Evolutionary conservation across 2,113 vertebrate species (phyloP).

Genomic region (Aptenodytes forsteri): DNA sequence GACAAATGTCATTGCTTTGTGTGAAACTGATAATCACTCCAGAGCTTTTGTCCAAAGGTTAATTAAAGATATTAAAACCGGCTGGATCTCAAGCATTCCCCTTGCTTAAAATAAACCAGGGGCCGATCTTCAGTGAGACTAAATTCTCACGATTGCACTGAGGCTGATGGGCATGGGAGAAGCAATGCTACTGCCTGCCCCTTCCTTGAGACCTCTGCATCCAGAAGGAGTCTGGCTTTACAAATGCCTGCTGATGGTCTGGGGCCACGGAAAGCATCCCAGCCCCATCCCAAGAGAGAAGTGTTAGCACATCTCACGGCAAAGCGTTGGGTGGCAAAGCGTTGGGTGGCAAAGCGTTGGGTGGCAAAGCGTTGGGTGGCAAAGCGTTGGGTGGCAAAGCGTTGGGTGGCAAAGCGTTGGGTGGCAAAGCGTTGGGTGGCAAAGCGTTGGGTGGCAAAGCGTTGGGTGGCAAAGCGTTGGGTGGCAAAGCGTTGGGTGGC

Average conservation of each 20-base stretch:
- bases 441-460: not conserved
- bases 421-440: no score
- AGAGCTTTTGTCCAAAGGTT: not conserved
- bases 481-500: no score
- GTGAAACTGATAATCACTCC: not conserved
- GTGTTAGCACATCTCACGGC: not conserved
- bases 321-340: not conserved
- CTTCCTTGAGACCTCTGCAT: not conserved
- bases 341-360: not conserved
- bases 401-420: not conserved
- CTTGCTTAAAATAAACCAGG: not conserved
- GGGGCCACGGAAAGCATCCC: not conserved
- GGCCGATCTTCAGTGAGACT: not conserved
- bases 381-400: not conserved
- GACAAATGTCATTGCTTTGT: not conserved
- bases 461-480: not conserved
- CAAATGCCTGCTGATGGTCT: not conserved
- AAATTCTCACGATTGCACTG: not conserved
- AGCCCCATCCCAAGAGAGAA: rapidly evolving
- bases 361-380: no score
- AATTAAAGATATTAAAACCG: not conserved
- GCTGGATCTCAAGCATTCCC: not conserved
- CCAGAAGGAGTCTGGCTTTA: not conserved
- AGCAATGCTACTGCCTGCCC: not conserved
- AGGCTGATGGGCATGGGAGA: not conserved